phyloP scores from a whole-genome alignment of 2,888 invertebrate species.

The Masnerella sp. region DNA sequence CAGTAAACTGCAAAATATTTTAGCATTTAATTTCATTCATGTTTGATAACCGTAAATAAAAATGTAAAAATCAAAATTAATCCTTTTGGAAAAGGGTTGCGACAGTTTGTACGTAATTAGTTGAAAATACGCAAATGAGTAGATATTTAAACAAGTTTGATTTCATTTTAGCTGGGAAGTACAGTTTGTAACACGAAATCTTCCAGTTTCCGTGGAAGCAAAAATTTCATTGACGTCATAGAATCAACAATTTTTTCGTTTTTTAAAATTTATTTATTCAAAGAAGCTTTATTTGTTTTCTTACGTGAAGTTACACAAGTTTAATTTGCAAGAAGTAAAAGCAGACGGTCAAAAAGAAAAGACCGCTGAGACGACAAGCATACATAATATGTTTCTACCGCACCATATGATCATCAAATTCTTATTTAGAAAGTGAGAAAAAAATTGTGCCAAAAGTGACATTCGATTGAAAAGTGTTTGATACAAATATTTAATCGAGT shows the following conservation, averaged over 20 bases:
- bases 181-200: too few relatives aligned
- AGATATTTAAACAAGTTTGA: too few relatives aligned
- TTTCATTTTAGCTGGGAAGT: too few relatives aligned
- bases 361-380: constrained; percentile 59
- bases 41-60: too few relatives aligned
- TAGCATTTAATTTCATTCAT: too few relatives aligned
- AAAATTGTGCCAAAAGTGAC: constrained; percentile 57
- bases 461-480: constrained; percentile 37
- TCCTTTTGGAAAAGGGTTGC: too few relatives aligned
- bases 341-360: constrained; percentile 55
- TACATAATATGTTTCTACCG: constrained; percentile 55
- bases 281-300: constrained; percentile 24
- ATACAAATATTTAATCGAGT: constrained; percentile 2
- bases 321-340: constrained; percentile 60
- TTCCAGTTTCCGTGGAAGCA: too few relatives aligned
- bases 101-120: too few relatives aligned
- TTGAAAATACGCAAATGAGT: too few relatives aligned
- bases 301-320: constrained; percentile 28
- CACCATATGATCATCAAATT: constrained; percentile 59
- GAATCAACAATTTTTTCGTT: neutral
- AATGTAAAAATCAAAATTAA: too few relatives aligned
- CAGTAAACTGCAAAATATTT: too few relatives aligned
- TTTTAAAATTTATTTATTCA: neutral
- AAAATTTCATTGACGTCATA: neutral
- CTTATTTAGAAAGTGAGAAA: constrained; percentile 62